A percentile compares a stretch with the other conserved stretches of the same genome.
Evolutionary conservation across 2,888 invertebrate genomes (phyloP).

Genomic region (Drosophila leonis): DNA sequence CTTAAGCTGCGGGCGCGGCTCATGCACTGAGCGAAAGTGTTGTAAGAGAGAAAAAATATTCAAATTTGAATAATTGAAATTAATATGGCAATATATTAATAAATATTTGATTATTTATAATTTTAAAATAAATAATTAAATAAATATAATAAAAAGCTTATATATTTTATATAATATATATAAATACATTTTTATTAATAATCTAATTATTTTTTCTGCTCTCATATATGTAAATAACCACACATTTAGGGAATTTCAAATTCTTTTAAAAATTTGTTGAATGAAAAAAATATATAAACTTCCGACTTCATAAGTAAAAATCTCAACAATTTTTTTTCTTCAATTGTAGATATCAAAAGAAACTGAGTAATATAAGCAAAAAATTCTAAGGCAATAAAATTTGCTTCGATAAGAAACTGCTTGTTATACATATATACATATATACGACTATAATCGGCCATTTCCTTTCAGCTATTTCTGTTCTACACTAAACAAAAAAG

Average conservation of each 20-base stretch:
- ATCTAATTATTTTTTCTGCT: no score
- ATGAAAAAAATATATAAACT: no score
- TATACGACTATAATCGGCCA: not conserved
- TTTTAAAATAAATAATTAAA: no score
- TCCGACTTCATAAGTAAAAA: no score
- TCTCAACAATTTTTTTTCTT: no score
- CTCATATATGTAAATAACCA: no score
- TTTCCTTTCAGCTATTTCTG: not conserved
- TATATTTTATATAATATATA: no score
- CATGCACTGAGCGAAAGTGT: slow-evolving; percentile 23
- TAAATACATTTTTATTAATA: no score
- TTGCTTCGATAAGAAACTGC: not conserved
- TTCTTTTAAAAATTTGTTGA: no score
- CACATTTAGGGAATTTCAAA: no score
- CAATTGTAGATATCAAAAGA: not conserved
- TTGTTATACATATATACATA: not conserved
- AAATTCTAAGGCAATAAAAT: not conserved
- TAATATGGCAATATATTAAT: not conserved
- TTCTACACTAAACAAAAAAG: not conserved
- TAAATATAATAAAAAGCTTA: no score
- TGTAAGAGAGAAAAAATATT: not conserved
- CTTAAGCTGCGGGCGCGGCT: slow-evolving; percentile 50
- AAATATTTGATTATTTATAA: not conserved
- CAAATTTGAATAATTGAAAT: not conserved
- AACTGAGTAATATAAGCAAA: not conserved